Conservation (phyloP, 1,140 invertebrate genomes). For the Drosophila pectinifera region DNA sequence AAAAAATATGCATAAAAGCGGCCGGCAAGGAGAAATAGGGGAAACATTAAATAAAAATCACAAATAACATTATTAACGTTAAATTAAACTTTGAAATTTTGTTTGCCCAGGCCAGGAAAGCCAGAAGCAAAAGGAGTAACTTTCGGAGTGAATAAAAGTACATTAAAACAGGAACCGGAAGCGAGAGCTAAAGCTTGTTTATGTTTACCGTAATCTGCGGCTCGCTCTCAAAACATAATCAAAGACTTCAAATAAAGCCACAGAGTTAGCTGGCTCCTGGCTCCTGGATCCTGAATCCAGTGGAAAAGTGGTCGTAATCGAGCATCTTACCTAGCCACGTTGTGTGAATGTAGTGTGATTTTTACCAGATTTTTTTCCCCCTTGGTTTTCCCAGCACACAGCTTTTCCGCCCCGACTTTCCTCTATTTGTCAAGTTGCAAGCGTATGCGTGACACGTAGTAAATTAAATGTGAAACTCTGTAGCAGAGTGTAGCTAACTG, state of each 20-base stretch:
- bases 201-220: constrained; percentile 63
- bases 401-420: constrained; percentile 29
- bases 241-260: constrained; percentile 36
- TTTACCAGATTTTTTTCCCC: constrained; percentile 31
- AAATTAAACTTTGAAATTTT: constrained; percentile 79
- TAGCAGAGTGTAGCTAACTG: constrained; percentile 64
- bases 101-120: constrained; percentile 40
- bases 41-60: constrained; percentile 34
- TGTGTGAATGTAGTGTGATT: constrained; percentile 22
- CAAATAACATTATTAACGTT: constrained; percentile 78
- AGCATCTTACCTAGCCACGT: constrained; percentile 34
- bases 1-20: constrained; percentile 26
- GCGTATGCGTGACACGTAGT: constrained; percentile 77
- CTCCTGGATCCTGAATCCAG: too few relatives aligned
- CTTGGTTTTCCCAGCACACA: neutral
- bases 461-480: constrained; percentile 77
- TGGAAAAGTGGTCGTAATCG: constrained; percentile 17
- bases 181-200: constrained; percentile 49
- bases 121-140: constrained; percentile 31
- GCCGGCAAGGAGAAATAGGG: neutral
- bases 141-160: constrained; percentile 40
- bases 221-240: constrained; percentile 59
- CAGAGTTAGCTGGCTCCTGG: constrained; percentile 7
- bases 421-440: constrained; percentile 71
- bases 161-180: constrained; percentile 53